phyloP scores from a whole-genome alignment of 1,140 invertebrate species.

The Bicyclus anynana region DNA sequence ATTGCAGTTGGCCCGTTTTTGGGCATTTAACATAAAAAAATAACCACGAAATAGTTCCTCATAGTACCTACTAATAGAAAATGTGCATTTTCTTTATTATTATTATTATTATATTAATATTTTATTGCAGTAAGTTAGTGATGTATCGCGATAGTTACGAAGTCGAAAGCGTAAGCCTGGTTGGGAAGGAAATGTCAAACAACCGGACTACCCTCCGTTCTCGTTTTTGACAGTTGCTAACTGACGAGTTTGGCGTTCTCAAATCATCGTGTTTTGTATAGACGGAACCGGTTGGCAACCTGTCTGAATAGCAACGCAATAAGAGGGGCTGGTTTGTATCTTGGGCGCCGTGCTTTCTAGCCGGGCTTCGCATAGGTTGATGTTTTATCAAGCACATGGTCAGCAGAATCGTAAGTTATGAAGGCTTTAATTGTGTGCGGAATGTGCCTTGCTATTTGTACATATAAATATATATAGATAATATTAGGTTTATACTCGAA shows the following conservation, averaged over 20 bases:
- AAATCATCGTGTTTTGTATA: too few species aligned
- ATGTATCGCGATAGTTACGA: constrained; percentile 53
- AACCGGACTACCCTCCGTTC: neutral
- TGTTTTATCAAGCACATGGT: constrained; percentile 72
- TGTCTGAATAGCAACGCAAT: constrained; percentile 1
- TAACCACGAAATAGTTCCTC: constrained; percentile 75
- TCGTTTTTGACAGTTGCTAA: too few species aligned
- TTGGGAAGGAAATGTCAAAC: constrained; percentile 31
- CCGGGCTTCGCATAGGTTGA: constrained; percentile 51
- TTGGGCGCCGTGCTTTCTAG: constrained; percentile 32
- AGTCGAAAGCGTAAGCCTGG: constrained; percentile 37
- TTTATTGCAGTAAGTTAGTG: constrained; percentile 70
- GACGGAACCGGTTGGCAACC: constrained; percentile 6
- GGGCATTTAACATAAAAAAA: constrained; percentile 52
- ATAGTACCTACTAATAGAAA: constrained; percentile 76
- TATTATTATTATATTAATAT: constrained; percentile 67
- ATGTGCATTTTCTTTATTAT: constrained; percentile 74
- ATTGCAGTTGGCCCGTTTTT: constrained; percentile 39
- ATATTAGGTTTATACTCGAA: constrained; percentile 76
- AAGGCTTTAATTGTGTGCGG: constrained; percentile 76
- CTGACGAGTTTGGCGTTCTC: too few species aligned
- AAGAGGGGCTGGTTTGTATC: neutral
- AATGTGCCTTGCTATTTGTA: constrained; percentile 78
- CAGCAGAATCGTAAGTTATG: constrained; percentile 56
- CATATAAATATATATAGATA: constrained; percentile 64